Percentiles rank a stretch among this genome's conserved stretches.
phyloP scores from a whole-genome alignment of 2,888 invertebrate genomes.

The Microdon myrmicae region DNA sequence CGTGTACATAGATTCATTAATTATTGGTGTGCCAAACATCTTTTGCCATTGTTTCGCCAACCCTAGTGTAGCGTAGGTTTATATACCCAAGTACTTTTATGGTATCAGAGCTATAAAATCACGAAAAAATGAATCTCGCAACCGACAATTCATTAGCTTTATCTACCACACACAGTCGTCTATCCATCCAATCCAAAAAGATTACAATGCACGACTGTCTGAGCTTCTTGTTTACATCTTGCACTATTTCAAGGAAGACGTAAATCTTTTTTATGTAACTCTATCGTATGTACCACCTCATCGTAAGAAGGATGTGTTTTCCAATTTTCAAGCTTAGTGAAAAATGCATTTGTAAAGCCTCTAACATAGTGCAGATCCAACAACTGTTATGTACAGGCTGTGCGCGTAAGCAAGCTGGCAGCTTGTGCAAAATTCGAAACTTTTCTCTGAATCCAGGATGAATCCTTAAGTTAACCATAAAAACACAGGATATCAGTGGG shows the following conservation, averaged over 20 bases:
- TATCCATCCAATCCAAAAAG: conserved; percentile 17
- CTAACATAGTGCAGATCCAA: not conserved
- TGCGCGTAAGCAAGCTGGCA: conserved; percentile 1
- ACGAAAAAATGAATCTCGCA: no score
- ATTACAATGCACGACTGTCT: conserved; percentile 6
- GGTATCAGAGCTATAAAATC: no score
- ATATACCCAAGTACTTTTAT: no score
- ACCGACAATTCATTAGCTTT: conserved; percentile 34
- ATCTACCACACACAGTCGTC: conserved; percentile 18
- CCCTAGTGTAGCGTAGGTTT: no score
- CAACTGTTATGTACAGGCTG: not conserved
- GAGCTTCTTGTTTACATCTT: conserved; percentile 1
- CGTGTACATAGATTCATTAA: no score
- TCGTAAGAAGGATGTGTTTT: conserved; percentile 20
- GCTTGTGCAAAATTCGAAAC: conserved; percentile 34
- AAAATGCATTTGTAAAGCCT: conserved; percentile 14
- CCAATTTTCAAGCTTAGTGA: conserved; percentile 23
- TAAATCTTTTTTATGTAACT: conserved; percentile 24
- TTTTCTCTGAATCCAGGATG: conserved; percentile 37
- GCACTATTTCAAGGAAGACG: conserved; percentile 11
- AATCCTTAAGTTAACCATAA: conserved; percentile 44
- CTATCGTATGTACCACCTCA: conserved; percentile 19
- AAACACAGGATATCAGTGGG: conserved; percentile 46
- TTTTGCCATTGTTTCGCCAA: no score
- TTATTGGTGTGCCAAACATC: no score